Base-by-base conservation (phyloP, 2,888 invertebrate genomes). In the Drosophila paramelanica region DNA sequence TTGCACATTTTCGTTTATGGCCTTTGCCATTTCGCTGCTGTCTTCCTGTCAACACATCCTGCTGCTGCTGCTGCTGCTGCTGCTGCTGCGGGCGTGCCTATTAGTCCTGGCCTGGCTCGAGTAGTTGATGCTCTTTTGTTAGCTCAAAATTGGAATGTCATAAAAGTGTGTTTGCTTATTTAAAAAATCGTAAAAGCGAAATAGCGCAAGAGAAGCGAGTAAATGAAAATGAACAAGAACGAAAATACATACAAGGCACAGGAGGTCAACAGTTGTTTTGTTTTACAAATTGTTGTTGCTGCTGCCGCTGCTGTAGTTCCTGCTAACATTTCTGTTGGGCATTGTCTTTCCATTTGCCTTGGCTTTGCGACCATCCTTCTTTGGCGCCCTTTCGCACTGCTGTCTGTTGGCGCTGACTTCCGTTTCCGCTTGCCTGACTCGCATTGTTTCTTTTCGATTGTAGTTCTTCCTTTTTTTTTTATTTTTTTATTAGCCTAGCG, bases 1-100 rank as follows among this genome's bases (percentile, higher is more conserved):
- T 84, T 77, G 73, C 69, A 77, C 84, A 81, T 84, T 81, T 87
- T 79, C 84, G 78, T 85, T 85, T 87, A 85, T 81, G 75, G 74
- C 57, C 66, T 62, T 58, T 71, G 73, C 74, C 78, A 78, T 81
- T 79, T 79, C 73, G 57, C 56, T 61, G 65, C 66, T 77, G 68
- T 68, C 60, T 42, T 43, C 20, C 65, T 62, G 77, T 77, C 64
- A 67, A 67, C 74, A 77, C 49, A 70, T 69, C 45, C 67, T 49
- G 8, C 31, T 8, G 31, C 31, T 31, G 27, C 57, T 71, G 60
- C 56, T 60, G 66, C 57, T 71, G 60, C 59, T 60, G 66, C 41
- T 50, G 50, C 49, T 51, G 46, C 42, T 47, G 56, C 52, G 31
- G 39, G 62, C 64, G 58, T 70, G 69, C 60, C 76, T 72, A 76